Evolutionary conservation across 2,888 invertebrate species (phyloP).

Genomic region (Orchesella flavescens): DNA sequence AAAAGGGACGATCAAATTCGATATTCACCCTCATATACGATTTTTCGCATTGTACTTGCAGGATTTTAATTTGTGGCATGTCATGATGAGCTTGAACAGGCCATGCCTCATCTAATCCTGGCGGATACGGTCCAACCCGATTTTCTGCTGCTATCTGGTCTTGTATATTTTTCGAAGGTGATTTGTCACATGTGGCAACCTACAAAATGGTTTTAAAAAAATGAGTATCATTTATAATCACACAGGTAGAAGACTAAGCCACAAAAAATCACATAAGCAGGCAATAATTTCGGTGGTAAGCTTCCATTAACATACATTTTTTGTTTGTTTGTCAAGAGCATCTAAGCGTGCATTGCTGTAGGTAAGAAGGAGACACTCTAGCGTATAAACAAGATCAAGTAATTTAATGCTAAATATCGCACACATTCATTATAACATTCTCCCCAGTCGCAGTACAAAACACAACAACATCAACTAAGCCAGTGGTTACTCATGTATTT

Average conservation of each 20-base stretch:
- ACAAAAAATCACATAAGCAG: background rate
- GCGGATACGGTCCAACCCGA: conserved; percentile 69
- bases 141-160: conserved; percentile 72
- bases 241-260: background rate
- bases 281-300: conserved; percentile 5
- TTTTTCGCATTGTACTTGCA: conserved; percentile 96
- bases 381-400: conserved; percentile 18
- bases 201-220: conserved; percentile 37
- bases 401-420: conserved; percentile 33
- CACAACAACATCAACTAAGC: conserved; percentile 1
- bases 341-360: conserved; percentile 25
- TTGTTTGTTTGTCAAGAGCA: background rate
- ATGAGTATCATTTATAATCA: background rate
- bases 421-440: conserved; percentile 10
- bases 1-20: conserved; percentile 94
- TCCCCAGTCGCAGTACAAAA: conserved; percentile 3
- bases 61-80: conserved; percentile 93
- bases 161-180: conserved; percentile 66
- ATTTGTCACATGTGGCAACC: conserved; percentile 69
- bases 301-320: conserved; percentile 57
- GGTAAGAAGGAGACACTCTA: conserved; percentile 13
- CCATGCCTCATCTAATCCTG: conserved; percentile 86
- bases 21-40: conserved; percentile 96
- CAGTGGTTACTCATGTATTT: conserved; percentile 60
- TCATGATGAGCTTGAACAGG: conserved; percentile 87